Percentiles rank a stretch among this genome's conserved stretches.
These are phyloP conservation scores for Acrobeloides nanus DNA, from an alignment of 2,888 invertebrate genomes.

Conservation along the genomic window DNA sequence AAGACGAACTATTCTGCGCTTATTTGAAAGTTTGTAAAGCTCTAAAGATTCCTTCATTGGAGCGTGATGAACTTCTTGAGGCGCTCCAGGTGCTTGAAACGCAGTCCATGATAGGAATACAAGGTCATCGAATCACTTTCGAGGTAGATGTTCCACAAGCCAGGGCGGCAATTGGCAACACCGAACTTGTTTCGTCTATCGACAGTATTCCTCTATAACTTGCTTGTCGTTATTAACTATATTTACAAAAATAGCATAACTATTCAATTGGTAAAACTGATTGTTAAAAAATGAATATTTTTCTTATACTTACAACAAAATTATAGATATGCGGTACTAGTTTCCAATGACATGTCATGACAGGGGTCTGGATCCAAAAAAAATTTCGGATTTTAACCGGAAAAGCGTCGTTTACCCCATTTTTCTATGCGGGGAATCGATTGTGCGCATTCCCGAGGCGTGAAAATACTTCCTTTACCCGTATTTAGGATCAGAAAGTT, in stretches of 20 bases:
- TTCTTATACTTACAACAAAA: no score
- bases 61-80: constrained; percentile 26
- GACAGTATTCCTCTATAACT: constrained; percentile 3
- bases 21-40: constrained; percentile 30
- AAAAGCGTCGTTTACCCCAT: no score
- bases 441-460: no score
- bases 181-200: constrained; percentile 1
- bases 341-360: no score
- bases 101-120: constrained; percentile 25
- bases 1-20: constrained; percentile 22
- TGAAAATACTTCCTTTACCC: no score
- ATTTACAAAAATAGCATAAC: constrained; percentile 8
- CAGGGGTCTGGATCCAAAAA: no score
- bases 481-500: no score
- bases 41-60: constrained; percentile 24
- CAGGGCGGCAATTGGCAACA: constrained; percentile 14
- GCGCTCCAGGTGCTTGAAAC: constrained; percentile 28
- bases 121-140: constrained; percentile 1
- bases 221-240: constrained; percentile 13
- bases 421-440: no score
- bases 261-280: no score
- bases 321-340: no score
- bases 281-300: no score
- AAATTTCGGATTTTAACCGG: no score
- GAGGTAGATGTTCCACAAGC: constrained; percentile 2